A percentile compares a stretch with the other conserved stretches of the same genome.
Conservation (phyloP, 2,888 invertebrate species). For the Chymomyza caudatula region DNA sequence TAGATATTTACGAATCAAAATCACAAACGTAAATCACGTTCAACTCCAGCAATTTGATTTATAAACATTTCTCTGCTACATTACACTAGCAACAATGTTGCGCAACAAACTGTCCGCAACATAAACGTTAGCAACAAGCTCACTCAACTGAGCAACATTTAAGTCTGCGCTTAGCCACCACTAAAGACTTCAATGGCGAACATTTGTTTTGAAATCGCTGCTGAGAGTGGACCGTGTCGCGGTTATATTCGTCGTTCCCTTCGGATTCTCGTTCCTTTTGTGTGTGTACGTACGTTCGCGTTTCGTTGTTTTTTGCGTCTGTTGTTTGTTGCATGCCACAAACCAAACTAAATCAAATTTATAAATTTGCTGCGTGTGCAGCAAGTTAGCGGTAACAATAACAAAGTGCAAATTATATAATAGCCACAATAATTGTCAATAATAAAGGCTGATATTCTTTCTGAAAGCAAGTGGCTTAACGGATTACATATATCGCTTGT, state of each 20-base stretch:
- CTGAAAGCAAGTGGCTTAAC: not conserved
- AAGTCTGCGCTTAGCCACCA: constrained; percentile 14
- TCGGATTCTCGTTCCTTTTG: not conserved
- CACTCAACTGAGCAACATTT: constrained; percentile 26
- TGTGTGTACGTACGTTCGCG: not conserved
- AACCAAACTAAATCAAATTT: not conserved
- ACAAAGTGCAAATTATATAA: not conserved
- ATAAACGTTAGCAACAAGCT: not conserved
- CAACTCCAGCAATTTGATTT: not conserved
- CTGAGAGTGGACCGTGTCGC: constrained; percentile 31
- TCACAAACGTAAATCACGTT: too few species aligned
- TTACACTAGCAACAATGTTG: not conserved
- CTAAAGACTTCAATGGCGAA: constrained; percentile 59
- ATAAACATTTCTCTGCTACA: not conserved
- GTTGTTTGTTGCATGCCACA: not conserved
- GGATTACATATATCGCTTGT: not conserved
- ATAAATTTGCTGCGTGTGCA: constrained; percentile 1
- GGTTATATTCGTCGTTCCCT: not conserved
- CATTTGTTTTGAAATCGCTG: constrained; percentile 72
- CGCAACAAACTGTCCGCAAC: not conserved
- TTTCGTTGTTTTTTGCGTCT: not conserved
- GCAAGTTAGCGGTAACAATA: not conserved
- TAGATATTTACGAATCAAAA: too few species aligned
- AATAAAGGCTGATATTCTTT: not conserved
- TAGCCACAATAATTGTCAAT: not conserved